Percentiles rank a stretch among this genome's conserved stretches.
Conservation (phyloP, 2,888 invertebrate genomes). For the Serrognathus titanus region DNA sequence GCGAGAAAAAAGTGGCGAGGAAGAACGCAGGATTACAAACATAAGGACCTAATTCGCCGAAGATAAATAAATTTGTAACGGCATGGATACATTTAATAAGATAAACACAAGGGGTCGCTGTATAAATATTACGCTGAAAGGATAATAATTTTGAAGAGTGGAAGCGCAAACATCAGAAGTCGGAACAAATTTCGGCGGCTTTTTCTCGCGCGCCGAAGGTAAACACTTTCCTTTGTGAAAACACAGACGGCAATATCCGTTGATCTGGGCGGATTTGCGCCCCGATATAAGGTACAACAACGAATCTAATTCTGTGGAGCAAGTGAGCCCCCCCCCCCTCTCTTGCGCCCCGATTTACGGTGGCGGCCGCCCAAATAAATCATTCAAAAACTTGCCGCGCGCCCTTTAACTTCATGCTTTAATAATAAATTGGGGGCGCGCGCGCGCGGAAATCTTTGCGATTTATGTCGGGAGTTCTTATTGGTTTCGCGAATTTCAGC, state of each 20-base stretch:
- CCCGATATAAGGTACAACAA: background rate
- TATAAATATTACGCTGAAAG: too few relatives aligned
- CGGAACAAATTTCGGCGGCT: background rate
- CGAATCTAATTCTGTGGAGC: background rate
- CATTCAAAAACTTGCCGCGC: background rate
- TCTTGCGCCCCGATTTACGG: background rate
- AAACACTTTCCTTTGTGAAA: background rate
- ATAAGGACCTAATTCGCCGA: too few relatives aligned
- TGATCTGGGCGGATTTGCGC: background rate
- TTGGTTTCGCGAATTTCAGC: background rate
- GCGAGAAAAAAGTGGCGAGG: too few relatives aligned
- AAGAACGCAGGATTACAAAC: too few relatives aligned
- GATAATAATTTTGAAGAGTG: background rate
- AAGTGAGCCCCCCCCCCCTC: background rate
- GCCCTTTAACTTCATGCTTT: slow-evolving; percentile 1
- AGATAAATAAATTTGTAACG: too few relatives aligned
- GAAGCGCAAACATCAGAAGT: background rate
- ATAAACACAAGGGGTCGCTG: too few relatives aligned
- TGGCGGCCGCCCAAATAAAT: background rate
- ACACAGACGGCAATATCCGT: slow-evolving; percentile 3
- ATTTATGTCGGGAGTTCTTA: slow-evolving; percentile 1
- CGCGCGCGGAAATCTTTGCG: background rate
- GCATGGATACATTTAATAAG: too few relatives aligned
- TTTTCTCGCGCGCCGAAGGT: background rate
- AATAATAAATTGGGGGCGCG: background rate